phyloP scores from a whole-genome alignment of 1,140 invertebrate species.

The Macrosteles quadrilineatus region DNA sequence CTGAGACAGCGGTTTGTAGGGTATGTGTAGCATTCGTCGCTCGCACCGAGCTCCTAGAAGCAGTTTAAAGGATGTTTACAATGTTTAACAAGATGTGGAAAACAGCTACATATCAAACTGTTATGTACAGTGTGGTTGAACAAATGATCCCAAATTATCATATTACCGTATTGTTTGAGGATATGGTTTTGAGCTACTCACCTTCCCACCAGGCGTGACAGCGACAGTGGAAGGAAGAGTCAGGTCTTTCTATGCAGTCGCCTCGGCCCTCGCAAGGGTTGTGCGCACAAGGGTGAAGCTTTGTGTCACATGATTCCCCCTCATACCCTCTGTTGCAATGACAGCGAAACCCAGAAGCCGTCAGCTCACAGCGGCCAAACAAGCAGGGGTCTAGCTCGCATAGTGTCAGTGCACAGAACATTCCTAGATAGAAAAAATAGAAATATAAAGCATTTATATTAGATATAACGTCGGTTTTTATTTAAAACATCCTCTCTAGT shows the following conservation, averaged over 20 bases:
- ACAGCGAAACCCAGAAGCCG: constrained; percentile 56
- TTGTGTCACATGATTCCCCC: constrained; percentile 64
- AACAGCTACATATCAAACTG: too few species aligned
- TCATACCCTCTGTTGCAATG: constrained; percentile 63
- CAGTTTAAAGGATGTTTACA: too few species aligned
- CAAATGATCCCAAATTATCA: too few species aligned
- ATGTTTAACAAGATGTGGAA: too few species aligned
- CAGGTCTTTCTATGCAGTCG: constrained; percentile 61
- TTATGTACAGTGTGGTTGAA: too few species aligned
- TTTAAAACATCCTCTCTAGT: too few species aligned
- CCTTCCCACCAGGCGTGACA: constrained; percentile 76
- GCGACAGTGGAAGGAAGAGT: constrained; percentile 63
- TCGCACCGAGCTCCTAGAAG: constrained; percentile 58
- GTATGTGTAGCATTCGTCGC: constrained; percentile 62
- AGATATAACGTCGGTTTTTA: too few species aligned
- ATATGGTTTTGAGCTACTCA: too few species aligned
- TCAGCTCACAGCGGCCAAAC: constrained; percentile 67
- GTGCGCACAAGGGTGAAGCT: constrained; percentile 64
- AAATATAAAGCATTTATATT: too few species aligned
- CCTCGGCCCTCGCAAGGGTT: constrained; percentile 71
- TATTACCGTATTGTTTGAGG: too few species aligned
- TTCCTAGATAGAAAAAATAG: constrained; percentile 51
- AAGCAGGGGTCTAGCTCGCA: constrained; percentile 71
- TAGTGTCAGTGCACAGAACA: constrained; percentile 67
- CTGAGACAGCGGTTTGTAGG: constrained; percentile 67